Evolutionary conservation across 2,888 invertebrate species (phyloP).

Genomic region (Caenorhabditis macrosperma): DNA sequence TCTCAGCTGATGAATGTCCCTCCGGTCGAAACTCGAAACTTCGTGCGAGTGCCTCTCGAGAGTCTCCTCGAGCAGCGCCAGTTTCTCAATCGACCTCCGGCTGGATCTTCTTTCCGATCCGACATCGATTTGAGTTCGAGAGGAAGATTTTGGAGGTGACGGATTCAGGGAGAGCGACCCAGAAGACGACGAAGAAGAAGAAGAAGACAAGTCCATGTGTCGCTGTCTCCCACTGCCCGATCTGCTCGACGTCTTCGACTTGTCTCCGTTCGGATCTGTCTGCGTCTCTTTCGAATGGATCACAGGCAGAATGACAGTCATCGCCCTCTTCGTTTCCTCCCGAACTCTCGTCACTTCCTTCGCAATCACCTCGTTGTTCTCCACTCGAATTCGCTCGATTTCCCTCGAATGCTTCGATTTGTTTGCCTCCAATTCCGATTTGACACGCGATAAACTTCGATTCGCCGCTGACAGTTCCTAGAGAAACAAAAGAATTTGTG

Average conservation of each 20-base stretch:
- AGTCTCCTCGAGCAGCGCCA: not conserved
- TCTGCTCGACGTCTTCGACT: not conserved
- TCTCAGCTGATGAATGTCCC: slow-evolving; percentile 28
- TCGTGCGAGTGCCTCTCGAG: not conserved
- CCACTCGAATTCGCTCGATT: slow-evolving; percentile 19
- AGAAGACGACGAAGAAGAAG: slow-evolving; percentile 19
- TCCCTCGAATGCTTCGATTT: slow-evolving; percentile 5
- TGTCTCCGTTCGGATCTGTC: slow-evolving; percentile 1
- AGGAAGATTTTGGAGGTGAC: slow-evolving; percentile 11
- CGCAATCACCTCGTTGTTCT: not conserved
- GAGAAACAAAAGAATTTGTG: too few relatives aligned
- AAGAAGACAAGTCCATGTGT: not conserved
- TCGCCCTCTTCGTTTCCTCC: slow-evolving; percentile 27
- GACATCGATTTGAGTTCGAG: not conserved
- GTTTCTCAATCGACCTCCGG: not conserved
- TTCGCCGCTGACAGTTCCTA: slow-evolving; percentile 7
- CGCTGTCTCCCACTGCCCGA: not conserved
- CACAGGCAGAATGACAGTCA: slow-evolving; percentile 24
- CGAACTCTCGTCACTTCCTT: slow-evolving; percentile 15
- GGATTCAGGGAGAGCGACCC: slow-evolving; percentile 10
- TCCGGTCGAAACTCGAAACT: slow-evolving; percentile 10
- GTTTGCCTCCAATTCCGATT: slow-evolving; percentile 7
- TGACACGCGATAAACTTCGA: not conserved
- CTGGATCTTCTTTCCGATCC: slow-evolving; percentile 15
- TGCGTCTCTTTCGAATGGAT: slow-evolving; percentile 25